Conservation (phyloP, 1,140 invertebrate genomes). For the Apocrypta bakeri region DNA sequence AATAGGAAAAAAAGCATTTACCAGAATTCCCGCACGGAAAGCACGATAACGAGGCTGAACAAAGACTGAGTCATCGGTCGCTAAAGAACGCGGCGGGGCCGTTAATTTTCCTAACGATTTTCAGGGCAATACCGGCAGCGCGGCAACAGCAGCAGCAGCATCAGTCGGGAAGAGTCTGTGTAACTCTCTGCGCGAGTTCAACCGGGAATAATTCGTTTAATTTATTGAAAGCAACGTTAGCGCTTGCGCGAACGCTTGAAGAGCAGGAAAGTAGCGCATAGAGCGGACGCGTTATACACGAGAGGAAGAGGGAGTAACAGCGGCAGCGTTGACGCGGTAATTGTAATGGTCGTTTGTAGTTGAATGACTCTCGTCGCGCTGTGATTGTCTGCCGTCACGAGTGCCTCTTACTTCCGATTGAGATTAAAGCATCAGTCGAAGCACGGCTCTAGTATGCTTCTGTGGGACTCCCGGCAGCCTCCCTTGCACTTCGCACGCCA, state of each 20-base stretch:
- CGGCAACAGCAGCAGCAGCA: background rate
- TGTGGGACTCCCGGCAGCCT: background rate
- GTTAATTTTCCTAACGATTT: constrained; percentile 41
- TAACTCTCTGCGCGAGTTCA: constrained; percentile 12
- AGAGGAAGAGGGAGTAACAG: constrained; percentile 49
- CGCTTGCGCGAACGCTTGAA: background rate
- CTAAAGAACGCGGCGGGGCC: background rate
- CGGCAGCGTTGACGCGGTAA: constrained; percentile 55
- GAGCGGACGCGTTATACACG: background rate
- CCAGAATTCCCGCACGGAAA: background rate
- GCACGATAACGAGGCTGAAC: constrained; percentile 3
- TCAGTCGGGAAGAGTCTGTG: background rate
- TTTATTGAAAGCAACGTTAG: constrained; percentile 41
- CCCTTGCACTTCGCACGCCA: background rate
- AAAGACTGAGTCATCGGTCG: background rate
- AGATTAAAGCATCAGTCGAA: constrained; percentile 55
- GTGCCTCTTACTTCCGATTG: constrained; percentile 61
- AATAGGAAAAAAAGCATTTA: background rate
- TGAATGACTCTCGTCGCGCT: constrained; percentile 64
- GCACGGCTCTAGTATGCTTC: constrained; percentile 24
- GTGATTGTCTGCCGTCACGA: constrained; percentile 63
- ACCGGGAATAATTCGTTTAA: constrained; percentile 43
- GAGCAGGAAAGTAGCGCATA: background rate
- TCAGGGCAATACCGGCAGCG: background rate
- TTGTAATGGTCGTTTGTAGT: constrained; percentile 72